Evolutionary conservation across 2,888 invertebrate species (phyloP).

Genomic region (Oscheius onirici): DNA sequence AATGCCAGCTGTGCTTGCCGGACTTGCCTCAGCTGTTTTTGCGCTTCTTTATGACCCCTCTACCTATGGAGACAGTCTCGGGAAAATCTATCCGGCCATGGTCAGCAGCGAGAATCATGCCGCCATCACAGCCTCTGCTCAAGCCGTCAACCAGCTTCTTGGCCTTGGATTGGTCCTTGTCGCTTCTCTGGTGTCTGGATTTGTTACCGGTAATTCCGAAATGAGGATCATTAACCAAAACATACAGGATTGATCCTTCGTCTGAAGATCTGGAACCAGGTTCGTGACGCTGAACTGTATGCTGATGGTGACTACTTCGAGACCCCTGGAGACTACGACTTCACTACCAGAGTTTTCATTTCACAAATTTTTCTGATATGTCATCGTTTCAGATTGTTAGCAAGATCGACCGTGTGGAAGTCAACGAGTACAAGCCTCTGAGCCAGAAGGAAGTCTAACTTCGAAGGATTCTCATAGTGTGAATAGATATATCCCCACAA

Average conservation of each 20-base stretch:
- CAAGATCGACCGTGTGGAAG: slow-evolving; percentile 59
- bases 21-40: slow-evolving; percentile 48
- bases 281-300: slow-evolving; percentile 58
- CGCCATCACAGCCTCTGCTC: slow-evolving; percentile 78
- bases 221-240: neutral
- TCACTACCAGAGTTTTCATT: slow-evolving; percentile 67
- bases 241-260: slow-evolving; percentile 57
- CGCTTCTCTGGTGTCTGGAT: slow-evolving; percentile 80
- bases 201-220: slow-evolving; percentile 76
- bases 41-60: slow-evolving; percentile 49
- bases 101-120: slow-evolving; percentile 30
- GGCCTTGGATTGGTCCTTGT: slow-evolving; percentile 81
- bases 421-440: slow-evolving; percentile 57
- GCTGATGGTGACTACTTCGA: slow-evolving; percentile 68
- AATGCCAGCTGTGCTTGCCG: slow-evolving; percentile 63
- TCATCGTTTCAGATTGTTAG: slow-evolving; percentile 51
- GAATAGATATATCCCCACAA: too few species aligned
- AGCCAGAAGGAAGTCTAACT: slow-evolving; percentile 46
- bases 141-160: slow-evolving; percentile 83
- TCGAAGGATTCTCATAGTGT: too few species aligned
- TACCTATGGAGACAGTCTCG: slow-evolving; percentile 44
- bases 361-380: too few species aligned
- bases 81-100: slow-evolving; percentile 55
- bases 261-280: slow-evolving; percentile 60
- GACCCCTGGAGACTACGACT: slow-evolving; percentile 67